Conservation (phyloP, 1,140 invertebrate species). For the Drosophila varians region DNA sequence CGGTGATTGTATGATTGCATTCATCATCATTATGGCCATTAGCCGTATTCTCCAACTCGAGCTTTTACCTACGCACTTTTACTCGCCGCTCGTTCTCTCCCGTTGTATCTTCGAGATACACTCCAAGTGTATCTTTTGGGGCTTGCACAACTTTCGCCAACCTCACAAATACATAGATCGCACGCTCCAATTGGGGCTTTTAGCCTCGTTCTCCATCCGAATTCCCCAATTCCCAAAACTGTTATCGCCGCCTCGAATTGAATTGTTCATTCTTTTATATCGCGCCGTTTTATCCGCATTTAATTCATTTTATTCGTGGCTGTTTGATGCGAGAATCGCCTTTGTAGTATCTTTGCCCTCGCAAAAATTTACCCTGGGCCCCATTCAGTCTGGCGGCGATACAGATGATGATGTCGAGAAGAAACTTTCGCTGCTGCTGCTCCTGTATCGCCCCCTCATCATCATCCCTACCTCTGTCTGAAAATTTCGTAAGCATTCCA, state of each 20-base stretch:
- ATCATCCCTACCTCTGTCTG: conserved; percentile 5
- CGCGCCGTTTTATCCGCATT: conserved; percentile 30
- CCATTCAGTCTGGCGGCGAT: conserved; percentile 49
- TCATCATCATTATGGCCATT: conserved; percentile 73
- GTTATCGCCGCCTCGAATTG: conserved; percentile 41
- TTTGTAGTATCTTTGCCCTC: not conserved
- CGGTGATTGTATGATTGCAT: conserved; percentile 64
- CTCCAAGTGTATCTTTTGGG: conserved; percentile 7
- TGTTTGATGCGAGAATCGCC: conserved; percentile 10
- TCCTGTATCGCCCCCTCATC: conserved; percentile 30
- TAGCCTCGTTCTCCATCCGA: conserved; percentile 26
- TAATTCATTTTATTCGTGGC: conserved; percentile 43
- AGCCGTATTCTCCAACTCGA: conserved; percentile 49
- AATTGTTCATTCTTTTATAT: conserved; percentile 32
- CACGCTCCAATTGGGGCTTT: conserved; percentile 71
- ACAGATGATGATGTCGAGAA: conserved; percentile 38
- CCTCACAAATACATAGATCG: conserved; percentile 44
- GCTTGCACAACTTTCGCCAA: conserved; percentile 63
- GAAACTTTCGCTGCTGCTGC: conserved; percentile 60
- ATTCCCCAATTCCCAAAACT: conserved; percentile 39
- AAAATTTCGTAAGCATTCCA: conserved; percentile 42
- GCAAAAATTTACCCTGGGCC: conserved; percentile 17
- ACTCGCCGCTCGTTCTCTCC: conserved; percentile 30
- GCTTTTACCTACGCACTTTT: conserved; percentile 79
- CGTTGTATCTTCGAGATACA: conserved; percentile 12